Evolutionary conservation across 2,113 vertebrate genomes (phyloP).

Genomic region (Acanthisitta chloris): DNA sequence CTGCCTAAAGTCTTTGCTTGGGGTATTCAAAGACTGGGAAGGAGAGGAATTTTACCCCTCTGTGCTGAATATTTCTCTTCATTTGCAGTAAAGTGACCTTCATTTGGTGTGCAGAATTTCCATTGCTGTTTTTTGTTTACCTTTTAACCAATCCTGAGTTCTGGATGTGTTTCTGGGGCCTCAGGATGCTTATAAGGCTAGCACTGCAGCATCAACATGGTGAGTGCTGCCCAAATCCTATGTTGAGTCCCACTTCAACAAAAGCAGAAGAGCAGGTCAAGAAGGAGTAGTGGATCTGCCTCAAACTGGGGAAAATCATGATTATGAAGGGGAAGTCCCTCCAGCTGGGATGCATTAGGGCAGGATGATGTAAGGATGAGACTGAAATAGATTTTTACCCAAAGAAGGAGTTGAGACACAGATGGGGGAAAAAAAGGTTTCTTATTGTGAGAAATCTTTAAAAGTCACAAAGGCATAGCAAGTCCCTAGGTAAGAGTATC

Average conservation of each 20-base stretch:
- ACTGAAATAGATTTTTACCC: slow-evolving; percentile 34
- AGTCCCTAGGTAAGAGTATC: not conserved
- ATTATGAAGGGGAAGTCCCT: slow-evolving; percentile 23
- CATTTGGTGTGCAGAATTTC: not conserved
- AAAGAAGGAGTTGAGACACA: slow-evolving; percentile 50
- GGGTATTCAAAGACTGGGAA: not conserved
- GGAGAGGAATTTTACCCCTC: not conserved
- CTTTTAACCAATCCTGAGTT: not conserved
- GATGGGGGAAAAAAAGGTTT: not conserved
- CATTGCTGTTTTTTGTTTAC: not conserved
- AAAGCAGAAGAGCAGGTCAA: not conserved
- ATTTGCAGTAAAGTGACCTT: not conserved
- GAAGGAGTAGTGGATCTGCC: not conserved
- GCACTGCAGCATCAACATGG: rapidly evolving
- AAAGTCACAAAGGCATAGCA: not conserved
- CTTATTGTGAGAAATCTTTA: not conserved
- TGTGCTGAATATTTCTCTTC: not conserved
- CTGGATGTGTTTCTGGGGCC: not conserved
- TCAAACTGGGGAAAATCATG: not conserved
- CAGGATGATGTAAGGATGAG: slow-evolving; percentile 45
- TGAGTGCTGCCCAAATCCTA: not conserved
- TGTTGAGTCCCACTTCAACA: not conserved
- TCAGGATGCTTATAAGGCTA: not conserved
- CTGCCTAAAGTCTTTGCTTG: not conserved
- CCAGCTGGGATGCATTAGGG: slow-evolving; percentile 43